Conservation (phyloP, 30 jellyfish, hydroid and myxozoan genomes). For the Aurelia aurita region DNA sequence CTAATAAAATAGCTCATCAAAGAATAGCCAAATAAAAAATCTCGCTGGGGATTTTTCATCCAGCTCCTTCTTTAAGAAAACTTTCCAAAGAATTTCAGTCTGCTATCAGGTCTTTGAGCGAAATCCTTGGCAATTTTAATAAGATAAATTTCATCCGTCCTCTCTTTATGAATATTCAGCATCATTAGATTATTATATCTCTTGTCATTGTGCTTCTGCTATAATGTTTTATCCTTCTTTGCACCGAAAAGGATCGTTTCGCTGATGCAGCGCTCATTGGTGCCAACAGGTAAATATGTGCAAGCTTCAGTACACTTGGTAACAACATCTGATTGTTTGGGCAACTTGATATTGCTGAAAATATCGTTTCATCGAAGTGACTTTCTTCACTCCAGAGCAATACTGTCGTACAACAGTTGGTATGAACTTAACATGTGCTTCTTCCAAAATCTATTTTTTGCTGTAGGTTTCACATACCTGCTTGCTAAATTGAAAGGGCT, state of each 20-base stretch:
- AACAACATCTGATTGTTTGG: neutral
- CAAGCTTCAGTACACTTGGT: constrained; percentile 29
- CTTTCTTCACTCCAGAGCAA: constrained; percentile 38
- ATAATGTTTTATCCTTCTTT: constrained; percentile 12
- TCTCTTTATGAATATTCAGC: constrained; percentile 26
- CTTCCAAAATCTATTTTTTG: constrained; percentile 12
- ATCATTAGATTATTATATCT: constrained; percentile 39
- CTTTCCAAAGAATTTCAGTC: neutral
- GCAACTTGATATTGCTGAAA: neutral
- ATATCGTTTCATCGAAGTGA: constrained; percentile 26
- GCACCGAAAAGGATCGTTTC: constrained; percentile 35
- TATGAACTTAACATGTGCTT: constrained; percentile 20
- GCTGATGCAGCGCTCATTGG: constrained; percentile 53
- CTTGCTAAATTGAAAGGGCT: neutral
- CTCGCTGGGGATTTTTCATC: too few species aligned
- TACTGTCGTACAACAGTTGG: neutral
- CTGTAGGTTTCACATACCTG: constrained; percentile 14
- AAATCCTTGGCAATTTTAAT: constrained; percentile 29
- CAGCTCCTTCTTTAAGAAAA: too few species aligned
- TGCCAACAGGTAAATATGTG: constrained; percentile 40
- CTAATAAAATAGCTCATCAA: too few species aligned
- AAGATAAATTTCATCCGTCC: constrained; percentile 24
- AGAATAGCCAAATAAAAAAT: too few species aligned
- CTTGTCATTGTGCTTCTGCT: constrained; percentile 27
- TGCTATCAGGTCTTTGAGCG: neutral